These are phyloP conservation scores for Ornithoptera priamus DNA, from an alignment of 2,888 invertebrate genomes.

Conservation along the genomic window DNA sequence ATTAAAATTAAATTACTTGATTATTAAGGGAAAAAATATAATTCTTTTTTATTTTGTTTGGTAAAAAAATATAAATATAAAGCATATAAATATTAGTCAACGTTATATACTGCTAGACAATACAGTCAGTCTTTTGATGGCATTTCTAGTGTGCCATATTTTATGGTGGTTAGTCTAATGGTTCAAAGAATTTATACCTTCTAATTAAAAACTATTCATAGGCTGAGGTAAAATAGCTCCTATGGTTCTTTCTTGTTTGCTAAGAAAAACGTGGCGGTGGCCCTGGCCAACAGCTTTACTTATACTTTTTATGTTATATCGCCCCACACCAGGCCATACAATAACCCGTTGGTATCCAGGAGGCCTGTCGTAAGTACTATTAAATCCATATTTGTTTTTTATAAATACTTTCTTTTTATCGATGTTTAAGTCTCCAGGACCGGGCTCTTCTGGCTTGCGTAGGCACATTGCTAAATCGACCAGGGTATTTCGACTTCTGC, in stretches of 20 bases:
- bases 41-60: too few relatives aligned
- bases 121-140: too few relatives aligned
- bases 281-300: conserved; percentile 56
- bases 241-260: conserved; percentile 59
- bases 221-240: conserved; percentile 56
- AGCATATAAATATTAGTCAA: too few relatives aligned
- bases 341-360: conserved; percentile 57
- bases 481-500: conserved; percentile 69
- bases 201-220: conserved; percentile 60
- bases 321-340: conserved; percentile 70
- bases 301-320: conserved; percentile 46
- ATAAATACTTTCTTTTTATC: conserved; percentile 45
- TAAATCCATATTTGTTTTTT: conserved; percentile 54
- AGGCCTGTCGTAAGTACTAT: conserved; percentile 62
- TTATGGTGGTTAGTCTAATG: too few relatives aligned
- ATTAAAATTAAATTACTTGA: too few relatives aligned
- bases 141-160: too few relatives aligned
- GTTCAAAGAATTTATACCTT: background rate
- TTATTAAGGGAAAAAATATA: too few relatives aligned
- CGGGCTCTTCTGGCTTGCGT: conserved; percentile 71
- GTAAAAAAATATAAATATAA: too few relatives aligned
- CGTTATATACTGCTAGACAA: too few relatives aligned
- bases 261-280: conserved; percentile 60
- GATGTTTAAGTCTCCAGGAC: conserved; percentile 70
- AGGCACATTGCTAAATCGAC: conserved; percentile 73